Conservation (phyloP, 2,113 vertebrate genomes). For the Nothoprocta pentlandii region DNA sequence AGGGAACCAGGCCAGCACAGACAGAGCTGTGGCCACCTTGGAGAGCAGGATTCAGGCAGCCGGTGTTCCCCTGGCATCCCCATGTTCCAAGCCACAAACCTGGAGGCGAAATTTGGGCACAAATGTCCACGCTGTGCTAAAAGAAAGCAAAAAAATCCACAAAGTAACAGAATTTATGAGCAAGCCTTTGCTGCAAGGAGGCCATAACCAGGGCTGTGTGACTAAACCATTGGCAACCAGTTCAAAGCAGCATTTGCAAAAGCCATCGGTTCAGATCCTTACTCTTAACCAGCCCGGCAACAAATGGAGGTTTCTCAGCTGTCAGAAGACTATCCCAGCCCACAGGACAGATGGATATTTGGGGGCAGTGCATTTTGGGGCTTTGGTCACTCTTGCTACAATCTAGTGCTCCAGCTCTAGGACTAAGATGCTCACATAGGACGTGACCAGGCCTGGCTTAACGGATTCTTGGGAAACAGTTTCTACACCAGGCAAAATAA, state of each 20-base stretch:
- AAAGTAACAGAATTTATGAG: background rate
- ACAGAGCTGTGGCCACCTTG: background rate
- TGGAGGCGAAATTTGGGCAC: background rate
- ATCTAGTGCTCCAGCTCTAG: background rate
- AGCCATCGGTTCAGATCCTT: background rate
- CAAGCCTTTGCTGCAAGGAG: background rate
- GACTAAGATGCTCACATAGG: background rate
- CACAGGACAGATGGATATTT: background rate
- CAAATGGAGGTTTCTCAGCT: background rate
- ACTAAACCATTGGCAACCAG: background rate
- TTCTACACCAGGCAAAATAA: background rate
- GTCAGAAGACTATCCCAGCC: background rate
- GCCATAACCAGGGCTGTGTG: fast-evolving
- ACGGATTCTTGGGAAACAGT: background rate
- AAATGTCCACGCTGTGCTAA: background rate
- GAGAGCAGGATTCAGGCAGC: background rate
- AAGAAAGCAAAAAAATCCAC: background rate
- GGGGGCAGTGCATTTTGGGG: background rate
- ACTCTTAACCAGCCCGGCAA: background rate
- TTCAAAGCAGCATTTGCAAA: background rate
- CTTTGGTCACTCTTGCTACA: background rate
- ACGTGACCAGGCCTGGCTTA: background rate
- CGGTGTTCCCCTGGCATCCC: fast-evolving
- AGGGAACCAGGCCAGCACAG: background rate
- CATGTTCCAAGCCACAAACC: background rate